A percentile compares a stretch with the other conserved stretches of the same genome.
These are phyloP conservation scores for Ormyrus labotus DNA, from an alignment of 2,888 invertebrate species.

Conservation along the genomic window DNA sequence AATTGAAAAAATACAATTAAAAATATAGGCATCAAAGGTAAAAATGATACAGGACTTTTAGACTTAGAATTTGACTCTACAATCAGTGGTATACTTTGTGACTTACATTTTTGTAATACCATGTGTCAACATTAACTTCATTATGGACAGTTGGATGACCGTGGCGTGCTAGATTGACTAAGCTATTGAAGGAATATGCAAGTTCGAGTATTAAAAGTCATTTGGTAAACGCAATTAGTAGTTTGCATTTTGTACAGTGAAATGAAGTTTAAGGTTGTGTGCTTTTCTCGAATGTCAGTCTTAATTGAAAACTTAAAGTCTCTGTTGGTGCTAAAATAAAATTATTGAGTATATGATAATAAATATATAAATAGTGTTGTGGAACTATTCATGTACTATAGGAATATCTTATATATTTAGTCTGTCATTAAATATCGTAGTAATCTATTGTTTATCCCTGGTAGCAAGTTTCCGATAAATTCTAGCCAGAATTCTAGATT, in stretches of 20 bases:
- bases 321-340: conserved; percentile 25
- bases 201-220: conserved; percentile 66
- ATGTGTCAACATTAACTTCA: too few species aligned
- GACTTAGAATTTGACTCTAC: too few species aligned
- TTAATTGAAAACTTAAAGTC: conserved; percentile 37
- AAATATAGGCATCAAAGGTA: too few species aligned
- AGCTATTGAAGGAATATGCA: conserved; percentile 69
- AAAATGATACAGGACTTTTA: too few species aligned
- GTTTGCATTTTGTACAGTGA: conserved; percentile 42
- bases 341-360: conserved; percentile 1
- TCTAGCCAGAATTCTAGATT: too few species aligned
- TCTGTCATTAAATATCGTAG: conserved; percentile 5
- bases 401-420: conserved; percentile 40
- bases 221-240: conserved; percentile 52
- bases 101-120: too few species aligned
- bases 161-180: conserved; percentile 71
- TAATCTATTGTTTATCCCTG: conserved; percentile 50
- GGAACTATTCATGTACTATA: conserved; percentile 48
- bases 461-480: too few species aligned
- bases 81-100: too few species aligned
- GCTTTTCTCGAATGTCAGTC: conserved; percentile 32
- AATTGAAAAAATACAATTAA: too few species aligned
- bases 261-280: conserved; percentile 9
- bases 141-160: conserved; percentile 74
- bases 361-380: conserved; percentile 46